These are phyloP conservation scores for Helicolenus hilgendorfi DNA, from an alignment of 2,797 vertebrate genomes.

Conservation along the genomic window DNA sequence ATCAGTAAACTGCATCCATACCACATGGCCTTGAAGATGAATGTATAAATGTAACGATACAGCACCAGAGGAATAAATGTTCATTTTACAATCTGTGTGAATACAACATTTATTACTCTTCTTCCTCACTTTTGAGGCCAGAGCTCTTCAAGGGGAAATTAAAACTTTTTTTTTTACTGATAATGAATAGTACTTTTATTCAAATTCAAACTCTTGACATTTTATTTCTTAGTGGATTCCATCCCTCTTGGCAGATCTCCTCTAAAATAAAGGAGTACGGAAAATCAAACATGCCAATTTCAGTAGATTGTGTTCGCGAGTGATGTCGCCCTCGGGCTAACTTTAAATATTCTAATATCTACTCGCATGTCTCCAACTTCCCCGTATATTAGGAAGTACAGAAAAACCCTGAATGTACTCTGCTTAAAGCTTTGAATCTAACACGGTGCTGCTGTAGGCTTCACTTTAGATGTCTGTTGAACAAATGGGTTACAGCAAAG, in stretches of 20 bases:
- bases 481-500: not conserved
- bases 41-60: not conserved
- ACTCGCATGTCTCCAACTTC: conserved; percentile 19
- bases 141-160: conserved; percentile 2
- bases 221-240: conserved; percentile 25
- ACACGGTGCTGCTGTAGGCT: not conserved
- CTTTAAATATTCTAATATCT: conserved; percentile 38
- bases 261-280: not conserved
- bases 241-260: not conserved
- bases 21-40: not conserved
- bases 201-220: conserved; percentile 34
- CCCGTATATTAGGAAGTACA: not conserved
- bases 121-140: not conserved
- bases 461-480: not conserved
- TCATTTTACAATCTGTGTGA: conserved; percentile 28
- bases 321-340: conserved; percentile 38
- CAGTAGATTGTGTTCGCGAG: conserved; percentile 1
- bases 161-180: not conserved
- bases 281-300: conserved; percentile 44
- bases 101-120: conserved; percentile 22
- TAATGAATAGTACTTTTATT: conserved; percentile 38
- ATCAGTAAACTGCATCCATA: not conserved
- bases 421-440: not conserved
- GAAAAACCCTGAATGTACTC: not conserved
- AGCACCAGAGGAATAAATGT: not conserved